These are phyloP conservation scores for Cyclina sinensis DNA, from an alignment of 1,140 invertebrate species.

Conservation along the genomic window DNA sequence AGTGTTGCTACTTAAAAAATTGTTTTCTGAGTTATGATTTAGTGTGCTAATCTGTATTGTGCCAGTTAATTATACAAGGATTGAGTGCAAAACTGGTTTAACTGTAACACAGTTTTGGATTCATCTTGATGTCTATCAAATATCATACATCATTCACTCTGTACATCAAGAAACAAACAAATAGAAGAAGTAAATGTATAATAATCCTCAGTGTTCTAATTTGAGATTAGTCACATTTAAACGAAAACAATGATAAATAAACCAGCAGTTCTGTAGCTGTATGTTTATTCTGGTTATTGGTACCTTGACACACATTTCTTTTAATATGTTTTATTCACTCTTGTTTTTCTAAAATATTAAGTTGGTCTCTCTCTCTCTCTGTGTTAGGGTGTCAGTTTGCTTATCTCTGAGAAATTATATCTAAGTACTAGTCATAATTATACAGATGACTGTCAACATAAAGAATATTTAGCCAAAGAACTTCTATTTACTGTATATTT, in stretches of 20 bases:
- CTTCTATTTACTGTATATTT: too few relatives aligned
- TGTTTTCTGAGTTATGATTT: constrained; percentile 13
- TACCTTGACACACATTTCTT: background rate
- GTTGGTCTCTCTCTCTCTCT: too few relatives aligned
- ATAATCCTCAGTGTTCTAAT: too few relatives aligned
- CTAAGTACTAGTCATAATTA: too few relatives aligned
- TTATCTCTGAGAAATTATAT: too few relatives aligned
- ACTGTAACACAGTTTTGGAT: constrained; percentile 5
- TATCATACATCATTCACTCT: constrained; percentile 19
- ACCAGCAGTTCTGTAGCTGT: background rate
- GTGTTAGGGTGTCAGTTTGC: too few relatives aligned
- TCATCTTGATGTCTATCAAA: background rate
- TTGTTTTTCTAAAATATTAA: background rate
- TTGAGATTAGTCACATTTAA: background rate
- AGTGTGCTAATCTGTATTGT: constrained; percentile 29
- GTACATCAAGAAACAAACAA: background rate
- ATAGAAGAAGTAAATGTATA: background rate
- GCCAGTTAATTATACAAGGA: background rate
- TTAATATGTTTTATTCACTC: background rate
- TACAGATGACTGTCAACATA: too few relatives aligned
- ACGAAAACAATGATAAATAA: background rate
- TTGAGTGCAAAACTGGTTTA: background rate
- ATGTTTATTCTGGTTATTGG: constrained; percentile 37
- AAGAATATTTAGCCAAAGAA: too few relatives aligned
- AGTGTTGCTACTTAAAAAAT: constrained; percentile 11